Evolutionary conservation across 2,797 vertebrate species (phyloP).

Genomic region (Setipinna tenuifilis): DNA sequence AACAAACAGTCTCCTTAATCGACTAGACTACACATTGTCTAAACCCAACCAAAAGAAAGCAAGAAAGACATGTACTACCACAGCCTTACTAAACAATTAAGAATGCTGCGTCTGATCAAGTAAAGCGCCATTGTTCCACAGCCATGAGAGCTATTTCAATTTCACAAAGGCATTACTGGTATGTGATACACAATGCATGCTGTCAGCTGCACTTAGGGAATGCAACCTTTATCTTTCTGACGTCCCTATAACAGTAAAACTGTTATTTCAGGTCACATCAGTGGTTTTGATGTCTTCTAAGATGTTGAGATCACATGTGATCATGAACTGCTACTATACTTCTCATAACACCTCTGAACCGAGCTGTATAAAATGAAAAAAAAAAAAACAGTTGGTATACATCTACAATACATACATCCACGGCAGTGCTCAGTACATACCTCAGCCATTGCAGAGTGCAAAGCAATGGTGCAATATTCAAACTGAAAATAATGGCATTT

Average conservation of each 20-base stretch:
- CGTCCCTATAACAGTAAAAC: not conserved
- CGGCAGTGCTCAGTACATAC: not conserved
- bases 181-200: not conserved
- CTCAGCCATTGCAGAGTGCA: not conserved
- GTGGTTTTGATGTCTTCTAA: no score
- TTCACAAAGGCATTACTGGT: not conserved
- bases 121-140: not conserved
- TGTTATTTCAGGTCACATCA: not conserved
- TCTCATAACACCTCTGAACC: not conserved
- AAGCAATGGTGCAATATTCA: not conserved
- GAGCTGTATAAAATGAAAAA: not conserved
- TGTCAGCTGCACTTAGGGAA: not conserved
- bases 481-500: not conserved
- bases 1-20: slow-evolving; percentile 19
- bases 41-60: not conserved
- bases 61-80: not conserved
- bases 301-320: not conserved
- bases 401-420: not conserved
- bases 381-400: not conserved
- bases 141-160: not conserved
- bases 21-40: not conserved
- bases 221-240: not conserved
- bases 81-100: not conserved
- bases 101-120: not conserved
- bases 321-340: not conserved